A percentile compares a stretch with the other conserved stretches of the same genome.
Conservation (phyloP, 2,888 invertebrate genomes). For the Drosophila algonquin region DNA sequence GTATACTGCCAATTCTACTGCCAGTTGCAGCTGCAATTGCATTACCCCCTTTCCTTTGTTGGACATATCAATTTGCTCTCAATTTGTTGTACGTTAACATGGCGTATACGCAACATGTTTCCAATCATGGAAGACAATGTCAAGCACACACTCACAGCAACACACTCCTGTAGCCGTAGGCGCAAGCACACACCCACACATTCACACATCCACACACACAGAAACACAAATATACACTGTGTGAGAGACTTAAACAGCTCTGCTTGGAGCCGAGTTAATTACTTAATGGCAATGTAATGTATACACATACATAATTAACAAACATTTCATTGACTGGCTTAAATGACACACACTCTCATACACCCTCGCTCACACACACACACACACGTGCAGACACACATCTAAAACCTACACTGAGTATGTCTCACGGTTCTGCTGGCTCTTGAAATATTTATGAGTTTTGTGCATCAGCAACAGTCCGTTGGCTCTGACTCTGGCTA, state of each 20-base stretch:
- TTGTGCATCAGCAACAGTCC: constrained; percentile 46
- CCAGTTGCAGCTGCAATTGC: constrained; percentile 14
- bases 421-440: constrained; percentile 46
- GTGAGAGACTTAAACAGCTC: constrained; percentile 31
- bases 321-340: constrained; percentile 72
- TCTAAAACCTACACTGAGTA: constrained; percentile 48
- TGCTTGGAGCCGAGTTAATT: constrained; percentile 66
- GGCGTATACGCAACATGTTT: constrained; percentile 51
- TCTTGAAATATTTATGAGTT: constrained; percentile 63
- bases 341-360: constrained; percentile 37
- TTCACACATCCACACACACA: constrained; percentile 3
- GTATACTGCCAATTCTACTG: not conserved
- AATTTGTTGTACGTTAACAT: constrained; percentile 40
- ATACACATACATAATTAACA: constrained; percentile 70
- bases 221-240: not conserved
- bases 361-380: constrained; percentile 21
- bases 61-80: constrained; percentile 43
- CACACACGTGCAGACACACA: constrained; percentile 10
- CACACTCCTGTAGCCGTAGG: not conserved
- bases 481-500: constrained; percentile 8
- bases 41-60: constrained; percentile 18
- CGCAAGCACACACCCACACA: constrained; percentile 13
- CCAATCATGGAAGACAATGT: constrained; percentile 38
- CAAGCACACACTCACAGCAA: constrained; percentile 20
- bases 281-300: constrained; percentile 75